Evolutionary conservation across 2,113 vertebrate species (phyloP).

Genomic region (Azemiops feae): DNA sequence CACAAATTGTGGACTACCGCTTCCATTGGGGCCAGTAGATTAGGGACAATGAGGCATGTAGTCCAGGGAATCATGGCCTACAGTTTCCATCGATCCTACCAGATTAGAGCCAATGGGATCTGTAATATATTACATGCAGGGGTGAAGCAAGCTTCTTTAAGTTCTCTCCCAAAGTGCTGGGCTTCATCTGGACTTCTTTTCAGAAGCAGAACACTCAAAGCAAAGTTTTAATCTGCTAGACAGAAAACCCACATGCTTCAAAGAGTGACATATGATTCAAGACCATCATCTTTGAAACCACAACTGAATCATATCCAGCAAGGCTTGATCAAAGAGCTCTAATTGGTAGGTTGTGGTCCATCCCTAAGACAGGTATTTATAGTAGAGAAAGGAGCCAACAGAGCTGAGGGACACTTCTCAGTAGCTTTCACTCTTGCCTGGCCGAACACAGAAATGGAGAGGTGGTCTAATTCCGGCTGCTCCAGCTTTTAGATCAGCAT

Average conservation of each 20-base stretch:
- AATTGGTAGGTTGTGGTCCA: neutral
- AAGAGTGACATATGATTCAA: neutral
- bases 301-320: neutral
- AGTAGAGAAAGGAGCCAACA: neutral
- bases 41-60: neutral
- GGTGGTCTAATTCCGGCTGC: neutral
- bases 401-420: neutral
- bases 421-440: neutral
- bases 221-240: neutral
- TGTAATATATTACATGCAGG: neutral
- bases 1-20: neutral
- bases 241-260: neutral
- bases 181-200: neutral
- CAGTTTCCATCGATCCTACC: neutral
- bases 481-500: neutral
- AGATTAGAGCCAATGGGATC: neutral
- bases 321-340: neutral
- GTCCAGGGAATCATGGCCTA: neutral
- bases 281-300: neutral
- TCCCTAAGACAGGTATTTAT: neutral
- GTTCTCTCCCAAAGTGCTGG: neutral
- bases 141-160: neutral
- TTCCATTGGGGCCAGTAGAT: neutral
- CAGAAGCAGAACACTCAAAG: neutral
- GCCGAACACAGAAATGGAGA: neutral